Conservation (phyloP, 2,113 vertebrate species). For the Ciconia maguari region DNA sequence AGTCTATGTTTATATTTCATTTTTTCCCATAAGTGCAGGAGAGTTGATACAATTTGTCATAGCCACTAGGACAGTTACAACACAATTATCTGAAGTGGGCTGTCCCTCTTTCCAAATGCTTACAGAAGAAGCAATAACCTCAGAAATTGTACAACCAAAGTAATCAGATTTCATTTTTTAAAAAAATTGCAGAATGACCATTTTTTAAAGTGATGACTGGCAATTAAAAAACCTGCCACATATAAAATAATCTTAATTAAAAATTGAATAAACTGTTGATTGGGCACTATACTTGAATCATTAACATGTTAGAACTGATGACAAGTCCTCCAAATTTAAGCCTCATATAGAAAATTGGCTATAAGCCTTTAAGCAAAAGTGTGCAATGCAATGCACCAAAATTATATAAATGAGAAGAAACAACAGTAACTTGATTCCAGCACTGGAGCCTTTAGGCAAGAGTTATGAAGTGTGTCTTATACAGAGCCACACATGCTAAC, state of each 20-base stretch:
- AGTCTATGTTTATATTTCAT: background rate
- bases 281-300: background rate
- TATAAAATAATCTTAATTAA: background rate
- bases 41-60: background rate
- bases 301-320: background rate
- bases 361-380: background rate
- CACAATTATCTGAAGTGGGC: background rate
- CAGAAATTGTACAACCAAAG: background rate
- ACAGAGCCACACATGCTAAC: background rate
- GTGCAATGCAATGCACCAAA: background rate
- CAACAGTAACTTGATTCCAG: background rate
- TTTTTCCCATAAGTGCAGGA: background rate
- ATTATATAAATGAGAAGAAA: background rate
- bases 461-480: background rate
- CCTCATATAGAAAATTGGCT: background rate
- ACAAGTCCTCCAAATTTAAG: background rate
- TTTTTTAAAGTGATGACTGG: background rate
- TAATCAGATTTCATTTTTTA: background rate
- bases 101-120: background rate
- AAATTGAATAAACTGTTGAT: background rate
- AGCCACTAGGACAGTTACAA: background rate
- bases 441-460: background rate
- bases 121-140: background rate
- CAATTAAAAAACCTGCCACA: background rate
- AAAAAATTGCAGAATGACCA: background rate